Conservation (phyloP, 2,797 vertebrate genomes). For the Kryptolebias ocellatus region DNA sequence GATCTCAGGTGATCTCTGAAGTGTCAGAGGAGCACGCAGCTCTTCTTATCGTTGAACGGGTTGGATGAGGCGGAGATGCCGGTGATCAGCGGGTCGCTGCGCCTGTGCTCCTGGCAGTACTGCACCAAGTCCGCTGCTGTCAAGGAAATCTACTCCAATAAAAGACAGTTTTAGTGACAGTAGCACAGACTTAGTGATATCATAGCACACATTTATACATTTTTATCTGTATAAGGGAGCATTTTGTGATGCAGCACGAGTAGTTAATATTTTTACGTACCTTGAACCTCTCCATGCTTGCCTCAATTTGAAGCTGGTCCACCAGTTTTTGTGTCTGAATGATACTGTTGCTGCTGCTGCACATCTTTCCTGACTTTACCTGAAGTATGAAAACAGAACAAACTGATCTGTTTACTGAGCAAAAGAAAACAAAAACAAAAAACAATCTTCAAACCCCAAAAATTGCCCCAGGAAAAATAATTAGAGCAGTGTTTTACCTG, state of each 20-base stretch:
- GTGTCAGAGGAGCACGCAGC: conserved; percentile 80
- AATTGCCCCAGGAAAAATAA: background rate
- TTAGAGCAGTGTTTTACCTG: conserved; percentile 8
- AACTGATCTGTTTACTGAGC: background rate
- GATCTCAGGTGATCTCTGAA: background rate
- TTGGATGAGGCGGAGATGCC: conserved; percentile 85
- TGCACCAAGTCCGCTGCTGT: conserved; percentile 83
- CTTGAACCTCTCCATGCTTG: conserved; percentile 84
- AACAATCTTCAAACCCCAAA: background rate
- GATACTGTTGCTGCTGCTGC: conserved; percentile 77
- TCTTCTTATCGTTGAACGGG: conserved; percentile 89
- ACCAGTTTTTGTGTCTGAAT: conserved; percentile 83
- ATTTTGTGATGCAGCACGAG: too few species aligned
- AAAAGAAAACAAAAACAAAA: background rate
- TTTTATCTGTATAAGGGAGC: too few species aligned
- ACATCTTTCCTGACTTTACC: conserved; percentile 77
- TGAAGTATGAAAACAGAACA: conserved; percentile 1
- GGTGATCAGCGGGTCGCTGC: conserved; percentile 84
- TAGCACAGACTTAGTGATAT: background rate
- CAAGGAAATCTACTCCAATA: conserved; percentile 81
- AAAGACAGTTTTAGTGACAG: background rate
- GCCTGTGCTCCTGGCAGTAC: conserved; percentile 84
- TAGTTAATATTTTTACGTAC: conserved; percentile 59
- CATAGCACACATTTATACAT: too few species aligned
- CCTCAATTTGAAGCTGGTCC: conserved; percentile 86